These are phyloP conservation scores for Xanthia togata DNA, from an alignment of 2,888 invertebrate genomes.

Conservation along the genomic window DNA sequence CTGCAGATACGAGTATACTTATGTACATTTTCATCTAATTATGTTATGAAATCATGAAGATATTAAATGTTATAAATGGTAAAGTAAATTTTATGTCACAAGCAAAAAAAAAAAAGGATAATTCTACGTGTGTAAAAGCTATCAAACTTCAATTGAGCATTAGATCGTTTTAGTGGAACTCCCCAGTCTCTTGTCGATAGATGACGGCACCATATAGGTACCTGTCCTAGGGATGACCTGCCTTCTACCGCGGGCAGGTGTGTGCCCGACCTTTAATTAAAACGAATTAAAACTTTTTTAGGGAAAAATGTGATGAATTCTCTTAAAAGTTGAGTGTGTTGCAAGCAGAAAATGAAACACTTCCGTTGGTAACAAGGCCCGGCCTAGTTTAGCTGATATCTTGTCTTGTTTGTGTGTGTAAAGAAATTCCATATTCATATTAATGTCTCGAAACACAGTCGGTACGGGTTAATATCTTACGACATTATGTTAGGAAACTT, in stretches of 20 bases:
- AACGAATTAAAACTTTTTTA: slow-evolving; percentile 66
- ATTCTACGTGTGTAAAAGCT: neutral
- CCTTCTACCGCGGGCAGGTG: slow-evolving; percentile 28
- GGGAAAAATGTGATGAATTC: slow-evolving; percentile 45
- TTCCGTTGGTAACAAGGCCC: neutral
- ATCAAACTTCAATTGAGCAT: neutral
- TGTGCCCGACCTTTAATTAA: slow-evolving; percentile 57
- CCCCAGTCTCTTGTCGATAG: slow-evolving; percentile 9
- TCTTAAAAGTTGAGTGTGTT: slow-evolving; percentile 6
- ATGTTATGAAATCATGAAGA: slow-evolving; percentile 6
- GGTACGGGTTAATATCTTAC: neutral
- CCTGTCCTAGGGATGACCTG: slow-evolving; percentile 12
- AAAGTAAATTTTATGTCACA: neutral
- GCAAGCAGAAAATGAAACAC: slow-evolving; percentile 11
- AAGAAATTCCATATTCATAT: too few relatives aligned
- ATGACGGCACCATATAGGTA: slow-evolving; percentile 20
- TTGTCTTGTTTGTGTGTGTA: too few relatives aligned
- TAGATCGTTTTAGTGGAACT: neutral
- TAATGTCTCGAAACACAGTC: too few relatives aligned
- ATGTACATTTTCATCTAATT: neutral
- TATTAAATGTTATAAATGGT: neutral
- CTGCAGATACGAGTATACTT: neutral
- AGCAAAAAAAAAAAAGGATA: neutral
- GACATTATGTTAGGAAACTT: slow-evolving; percentile 1
- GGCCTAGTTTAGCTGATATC: slow-evolving; percentile 1